phyloP scores from a whole-genome alignment of 2,113 vertebrate genomes.

The Phalacrocorax aristotelis region DNA sequence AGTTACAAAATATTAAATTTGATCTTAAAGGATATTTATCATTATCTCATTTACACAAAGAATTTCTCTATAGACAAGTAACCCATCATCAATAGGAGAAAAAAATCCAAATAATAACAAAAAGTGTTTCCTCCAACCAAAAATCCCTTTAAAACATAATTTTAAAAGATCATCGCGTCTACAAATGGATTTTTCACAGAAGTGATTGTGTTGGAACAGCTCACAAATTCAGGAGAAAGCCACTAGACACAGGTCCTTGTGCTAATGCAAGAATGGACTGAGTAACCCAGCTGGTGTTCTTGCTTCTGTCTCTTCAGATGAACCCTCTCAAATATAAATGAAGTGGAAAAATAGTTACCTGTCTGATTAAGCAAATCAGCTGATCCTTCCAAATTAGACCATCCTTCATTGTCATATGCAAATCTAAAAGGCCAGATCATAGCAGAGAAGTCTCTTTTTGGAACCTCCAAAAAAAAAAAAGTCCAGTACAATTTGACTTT shows the following conservation, averaged over 20 bases:
- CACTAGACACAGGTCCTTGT: not conserved
- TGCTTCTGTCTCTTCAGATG: not conserved
- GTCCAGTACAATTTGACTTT: not conserved
- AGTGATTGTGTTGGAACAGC: not conserved
- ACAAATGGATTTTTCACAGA: not conserved
- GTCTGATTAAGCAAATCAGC: slow-evolving; percentile 71
- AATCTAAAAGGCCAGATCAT: slow-evolving; percentile 81
- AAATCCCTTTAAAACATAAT: not conserved
- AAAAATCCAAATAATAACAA: not conserved
- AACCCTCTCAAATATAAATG: not conserved
- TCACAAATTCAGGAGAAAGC: not conserved
- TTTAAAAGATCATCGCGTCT: not conserved
- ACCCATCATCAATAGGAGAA: not conserved
- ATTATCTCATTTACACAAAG: not conserved
- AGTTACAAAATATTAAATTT: not conserved
- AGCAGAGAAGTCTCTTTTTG: slow-evolving; percentile 67
- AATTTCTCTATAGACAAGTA: not conserved
- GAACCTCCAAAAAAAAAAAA: slow-evolving; percentile 41
- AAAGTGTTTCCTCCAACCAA: not conserved
- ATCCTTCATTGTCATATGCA: slow-evolving; percentile 76
- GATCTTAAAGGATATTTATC: not conserved
- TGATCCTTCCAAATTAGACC: slow-evolving; percentile 73
- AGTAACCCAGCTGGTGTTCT: not conserved
- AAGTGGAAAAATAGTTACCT: slow-evolving; percentile 33
- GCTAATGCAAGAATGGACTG: not conserved